phyloP scores from a whole-genome alignment of 2,888 invertebrate genomes.

The Loripinus fragilis region DNA sequence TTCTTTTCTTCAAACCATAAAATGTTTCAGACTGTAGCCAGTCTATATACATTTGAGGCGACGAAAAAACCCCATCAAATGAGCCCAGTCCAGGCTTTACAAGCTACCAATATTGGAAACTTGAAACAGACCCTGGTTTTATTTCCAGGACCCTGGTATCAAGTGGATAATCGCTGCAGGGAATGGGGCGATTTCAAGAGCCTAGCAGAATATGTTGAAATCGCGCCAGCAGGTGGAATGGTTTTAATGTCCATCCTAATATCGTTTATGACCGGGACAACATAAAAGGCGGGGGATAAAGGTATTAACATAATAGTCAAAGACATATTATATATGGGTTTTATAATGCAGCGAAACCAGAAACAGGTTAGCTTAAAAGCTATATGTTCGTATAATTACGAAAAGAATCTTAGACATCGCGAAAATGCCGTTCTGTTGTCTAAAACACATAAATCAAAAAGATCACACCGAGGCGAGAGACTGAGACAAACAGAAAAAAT shows the following conservation, averaged over 20 bases:
- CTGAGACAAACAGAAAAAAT: too few relatives aligned
- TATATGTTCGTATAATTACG: background rate
- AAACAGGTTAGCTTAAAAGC: slow-evolving; percentile 12
- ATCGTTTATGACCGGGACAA: background rate
- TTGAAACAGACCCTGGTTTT: slow-evolving; percentile 17
- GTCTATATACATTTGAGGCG: too few relatives aligned
- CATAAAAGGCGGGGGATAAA: slow-evolving; percentile 14
- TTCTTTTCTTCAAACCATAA: too few relatives aligned
- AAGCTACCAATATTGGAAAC: too few relatives aligned
- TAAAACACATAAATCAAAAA: background rate
- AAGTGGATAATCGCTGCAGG: slow-evolving; percentile 17
- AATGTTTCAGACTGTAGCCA: too few relatives aligned
- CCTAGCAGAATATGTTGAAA: slow-evolving; percentile 1
- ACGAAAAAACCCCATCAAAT: too few relatives aligned
- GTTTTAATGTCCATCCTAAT: slow-evolving; percentile 23
- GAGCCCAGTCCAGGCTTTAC: too few relatives aligned
- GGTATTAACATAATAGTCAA: background rate
- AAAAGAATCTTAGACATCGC: background rate
- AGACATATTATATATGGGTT: slow-evolving; percentile 9
- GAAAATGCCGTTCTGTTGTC: background rate
- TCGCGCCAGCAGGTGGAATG: slow-evolving; percentile 1
- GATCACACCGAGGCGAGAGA: too few relatives aligned
- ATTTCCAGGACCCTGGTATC: background rate
- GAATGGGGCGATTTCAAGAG: slow-evolving; percentile 14
- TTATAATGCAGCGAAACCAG: background rate